Evolutionary conservation across 1,140 invertebrate species (phyloP).

Genomic region (Bombus waltoni): DNA sequence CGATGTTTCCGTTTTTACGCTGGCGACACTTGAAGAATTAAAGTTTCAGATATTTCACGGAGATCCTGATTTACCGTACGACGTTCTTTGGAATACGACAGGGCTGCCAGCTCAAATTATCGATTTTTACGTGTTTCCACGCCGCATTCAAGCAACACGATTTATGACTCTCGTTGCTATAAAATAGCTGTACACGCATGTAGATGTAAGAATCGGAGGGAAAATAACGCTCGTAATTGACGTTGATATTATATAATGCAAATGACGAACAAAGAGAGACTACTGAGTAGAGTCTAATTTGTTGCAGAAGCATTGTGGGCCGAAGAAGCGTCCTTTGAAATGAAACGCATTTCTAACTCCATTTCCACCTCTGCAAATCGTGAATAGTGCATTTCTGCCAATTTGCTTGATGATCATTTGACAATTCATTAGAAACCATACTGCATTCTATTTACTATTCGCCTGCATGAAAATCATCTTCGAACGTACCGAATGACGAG

Average conservation of each 20-base stretch:
- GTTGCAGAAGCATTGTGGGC: no score
- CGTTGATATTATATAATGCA: not conserved
- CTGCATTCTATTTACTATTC: no score
- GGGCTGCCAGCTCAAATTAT: not conserved
- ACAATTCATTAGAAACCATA: no score
- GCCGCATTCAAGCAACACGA: not conserved
- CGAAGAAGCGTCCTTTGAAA: no score
- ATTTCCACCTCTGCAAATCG: no score
- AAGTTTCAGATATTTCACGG: not conserved
- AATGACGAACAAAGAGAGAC: not conserved
- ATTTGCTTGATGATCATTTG: no score
- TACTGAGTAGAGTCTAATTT: no score
- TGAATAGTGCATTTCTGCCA: no score
- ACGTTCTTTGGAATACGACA: not conserved
- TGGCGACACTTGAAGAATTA: not conserved
- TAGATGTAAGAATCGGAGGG: not conserved
- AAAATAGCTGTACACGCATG: no score
- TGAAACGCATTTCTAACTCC: no score
- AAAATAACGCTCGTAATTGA: not conserved
- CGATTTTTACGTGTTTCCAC: not conserved
- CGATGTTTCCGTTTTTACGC: not conserved
- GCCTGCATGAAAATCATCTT: no score
- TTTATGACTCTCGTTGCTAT: not conserved
- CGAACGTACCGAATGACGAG: no score
- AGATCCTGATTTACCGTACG: conserved; percentile 8